Evolutionary conservation across 2,888 invertebrate species (phyloP).

Genomic region (Timema cristinae): DNA sequence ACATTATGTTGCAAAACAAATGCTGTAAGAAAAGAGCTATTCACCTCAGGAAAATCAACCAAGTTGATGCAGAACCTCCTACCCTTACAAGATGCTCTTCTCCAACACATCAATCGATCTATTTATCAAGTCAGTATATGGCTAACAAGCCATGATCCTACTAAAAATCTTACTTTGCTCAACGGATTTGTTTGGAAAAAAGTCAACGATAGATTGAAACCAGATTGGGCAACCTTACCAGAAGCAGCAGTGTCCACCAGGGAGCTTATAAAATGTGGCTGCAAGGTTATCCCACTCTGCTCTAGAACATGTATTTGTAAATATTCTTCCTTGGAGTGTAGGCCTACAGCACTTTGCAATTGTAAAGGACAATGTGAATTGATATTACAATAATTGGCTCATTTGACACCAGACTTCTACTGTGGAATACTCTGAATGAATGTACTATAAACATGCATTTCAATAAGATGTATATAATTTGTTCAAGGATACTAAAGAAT

Average conservation of each 20-base stretch:
- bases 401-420: not conserved
- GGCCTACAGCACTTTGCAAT: conserved; percentile 2
- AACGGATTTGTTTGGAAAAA: not conserved
- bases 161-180: not conserved
- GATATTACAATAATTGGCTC: not conserved
- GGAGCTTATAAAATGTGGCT: not conserved
- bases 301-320: conserved; percentile 11
- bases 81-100: not conserved
- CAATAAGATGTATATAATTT: not conserved
- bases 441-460: not conserved
- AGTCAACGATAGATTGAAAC: not conserved
- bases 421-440: not conserved
- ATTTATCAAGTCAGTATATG: conserved; percentile 5
- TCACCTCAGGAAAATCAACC: conserved; percentile 4
- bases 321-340: conserved; percentile 11
- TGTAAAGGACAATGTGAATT: conserved; percentile 3
- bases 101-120: conserved; percentile 4
- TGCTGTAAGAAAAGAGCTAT: not conserved
- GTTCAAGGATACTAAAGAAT: not conserved
- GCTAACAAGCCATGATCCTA: conserved; percentile 5
- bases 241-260: conserved; percentile 10
- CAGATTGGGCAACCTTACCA: not conserved
- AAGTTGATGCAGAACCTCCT: not conserved
- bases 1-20: not conserved
- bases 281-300: not conserved